Evolutionary conservation across 2,113 vertebrate genomes (phyloP).

Genomic region (Pomatostomus ruficeps): DNA sequence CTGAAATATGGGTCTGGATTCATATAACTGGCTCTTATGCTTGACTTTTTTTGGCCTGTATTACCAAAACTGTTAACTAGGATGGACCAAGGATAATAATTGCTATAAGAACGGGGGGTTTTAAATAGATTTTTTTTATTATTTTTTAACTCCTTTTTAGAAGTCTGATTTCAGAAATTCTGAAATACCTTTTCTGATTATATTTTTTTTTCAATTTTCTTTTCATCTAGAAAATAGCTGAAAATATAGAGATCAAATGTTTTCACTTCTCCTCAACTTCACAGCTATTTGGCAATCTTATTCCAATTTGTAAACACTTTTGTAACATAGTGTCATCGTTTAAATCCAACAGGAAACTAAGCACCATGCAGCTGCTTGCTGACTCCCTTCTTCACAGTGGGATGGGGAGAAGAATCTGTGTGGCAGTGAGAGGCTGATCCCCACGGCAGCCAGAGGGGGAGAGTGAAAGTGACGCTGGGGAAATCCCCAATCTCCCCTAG

Average conservation of each 20-base stretch:
- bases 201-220: neutral
- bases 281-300: neutral
- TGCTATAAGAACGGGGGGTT: fast-evolving
- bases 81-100: neutral
- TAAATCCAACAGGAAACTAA: neutral
- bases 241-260: neutral
- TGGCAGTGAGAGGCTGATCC: too few species aligned
- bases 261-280: neutral
- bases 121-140: neutral
- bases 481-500: too few species aligned
- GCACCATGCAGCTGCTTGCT: fast-evolving
- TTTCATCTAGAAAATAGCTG: neutral
- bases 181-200: neutral
- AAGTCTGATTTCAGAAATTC: neutral
- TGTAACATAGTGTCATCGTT: neutral
- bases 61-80: neutral
- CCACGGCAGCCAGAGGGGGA: too few species aligned
- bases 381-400: neutral
- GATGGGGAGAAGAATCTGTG: neutral
- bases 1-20: neutral
- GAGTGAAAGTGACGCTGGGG: too few species aligned
- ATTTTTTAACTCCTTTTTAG: neutral
- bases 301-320: neutral
- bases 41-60: neutral
- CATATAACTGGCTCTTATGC: too few species aligned